These are phyloP conservation scores for Melanerpes formicivorus DNA, from an alignment of 2,113 vertebrate species.

Conservation along the genomic window DNA sequence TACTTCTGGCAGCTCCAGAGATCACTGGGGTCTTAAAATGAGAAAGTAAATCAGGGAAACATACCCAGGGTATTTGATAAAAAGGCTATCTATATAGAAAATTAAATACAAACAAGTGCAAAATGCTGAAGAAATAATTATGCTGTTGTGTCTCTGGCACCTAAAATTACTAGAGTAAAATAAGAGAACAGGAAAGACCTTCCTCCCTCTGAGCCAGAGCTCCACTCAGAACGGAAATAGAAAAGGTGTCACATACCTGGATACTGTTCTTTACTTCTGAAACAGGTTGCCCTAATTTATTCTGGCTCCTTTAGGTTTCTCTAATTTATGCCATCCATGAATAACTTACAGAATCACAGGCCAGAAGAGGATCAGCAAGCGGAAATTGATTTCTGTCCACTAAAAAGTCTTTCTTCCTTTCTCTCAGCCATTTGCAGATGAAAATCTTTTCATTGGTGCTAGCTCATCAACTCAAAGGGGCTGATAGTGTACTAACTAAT, in stretches of 20 bases:
- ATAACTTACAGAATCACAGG: background rate
- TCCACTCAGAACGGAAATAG: background rate
- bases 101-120: slow-evolving; percentile 32
- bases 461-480: background rate
- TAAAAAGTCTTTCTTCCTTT: background rate
- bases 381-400: background rate
- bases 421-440: background rate
- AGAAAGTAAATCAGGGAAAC: slow-evolving; percentile 49
- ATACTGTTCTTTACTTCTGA: background rate
- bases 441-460: background rate
- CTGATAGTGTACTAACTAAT: background rate
- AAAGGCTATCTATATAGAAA: slow-evolving; percentile 8
- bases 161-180: background rate
- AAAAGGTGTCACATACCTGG: background rate
- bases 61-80: slow-evolving; percentile 11
- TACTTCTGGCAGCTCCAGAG: slow-evolving; percentile 60
- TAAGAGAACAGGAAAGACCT: background rate
- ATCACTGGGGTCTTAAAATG: slow-evolving; percentile 67
- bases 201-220: background rate
- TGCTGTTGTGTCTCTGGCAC: background rate
- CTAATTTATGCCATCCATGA: background rate
- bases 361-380: background rate
- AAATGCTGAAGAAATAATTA: slow-evolving; percentile 28
- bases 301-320: background rate
- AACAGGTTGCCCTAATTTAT: background rate